Evolutionary conservation across 2,888 invertebrate genomes (phyloP).

Genomic region (Hoplodrina blanda): DNA sequence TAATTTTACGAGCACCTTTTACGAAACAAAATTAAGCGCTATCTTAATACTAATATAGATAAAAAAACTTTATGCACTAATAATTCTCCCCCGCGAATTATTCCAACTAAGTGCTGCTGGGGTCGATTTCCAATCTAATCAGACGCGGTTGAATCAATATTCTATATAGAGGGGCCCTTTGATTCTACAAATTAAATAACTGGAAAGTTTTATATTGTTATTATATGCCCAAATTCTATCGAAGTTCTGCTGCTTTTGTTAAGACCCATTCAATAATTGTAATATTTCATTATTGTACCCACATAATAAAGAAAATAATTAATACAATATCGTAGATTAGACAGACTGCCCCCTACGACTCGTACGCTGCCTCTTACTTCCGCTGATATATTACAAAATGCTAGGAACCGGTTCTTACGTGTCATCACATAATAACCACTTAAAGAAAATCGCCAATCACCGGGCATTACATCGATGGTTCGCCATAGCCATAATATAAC

Average conservation of each 20-base stretch:
- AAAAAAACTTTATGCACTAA: background rate
- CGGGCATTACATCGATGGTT: constrained; percentile 70
- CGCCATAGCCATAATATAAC: constrained; percentile 65
- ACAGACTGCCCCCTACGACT: constrained; percentile 5
- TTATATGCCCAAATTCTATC: background rate
- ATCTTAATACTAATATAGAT: background rate
- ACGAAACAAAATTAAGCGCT: background rate
- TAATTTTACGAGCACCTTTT: background rate
- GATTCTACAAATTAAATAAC: background rate
- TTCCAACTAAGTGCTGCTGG: background rate
- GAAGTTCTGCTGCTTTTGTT: background rate
- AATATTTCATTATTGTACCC: background rate
- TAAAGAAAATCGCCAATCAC: constrained; percentile 74
- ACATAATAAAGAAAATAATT: constrained; percentile 2
- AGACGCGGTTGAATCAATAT: background rate
- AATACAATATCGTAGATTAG: constrained; percentile 15
- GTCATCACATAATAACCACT: constrained; percentile 78
- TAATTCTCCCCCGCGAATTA: too few species aligned
- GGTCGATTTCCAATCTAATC: background rate
- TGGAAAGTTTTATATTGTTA: background rate
- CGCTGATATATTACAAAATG: constrained; percentile 53
- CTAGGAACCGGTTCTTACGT: constrained; percentile 78
- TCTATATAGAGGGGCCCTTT: background rate
- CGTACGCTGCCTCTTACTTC: constrained; percentile 59
- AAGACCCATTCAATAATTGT: background rate